Percentiles rank a stretch among this genome's conserved stretches.
Conservation (phyloP, 2,113 vertebrate genomes). For the Dromaius novaehollandiae region DNA sequence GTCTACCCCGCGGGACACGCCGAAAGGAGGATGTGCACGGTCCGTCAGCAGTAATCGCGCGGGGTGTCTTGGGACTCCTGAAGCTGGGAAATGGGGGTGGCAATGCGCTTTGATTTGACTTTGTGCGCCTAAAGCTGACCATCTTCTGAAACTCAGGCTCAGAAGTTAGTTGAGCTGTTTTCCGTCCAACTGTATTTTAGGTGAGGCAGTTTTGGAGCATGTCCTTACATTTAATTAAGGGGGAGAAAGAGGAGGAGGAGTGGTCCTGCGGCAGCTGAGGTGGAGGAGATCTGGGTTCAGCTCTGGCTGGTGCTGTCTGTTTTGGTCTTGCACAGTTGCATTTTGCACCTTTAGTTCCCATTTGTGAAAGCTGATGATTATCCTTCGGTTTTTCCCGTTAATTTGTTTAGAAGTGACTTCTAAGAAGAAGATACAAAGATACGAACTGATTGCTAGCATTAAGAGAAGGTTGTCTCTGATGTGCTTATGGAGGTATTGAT, state of each 20-base stretch:
- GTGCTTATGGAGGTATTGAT: neutral
- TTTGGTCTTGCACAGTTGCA: neutral
- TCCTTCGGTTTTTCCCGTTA: neutral
- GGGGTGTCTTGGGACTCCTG: no score
- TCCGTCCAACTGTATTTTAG: neutral
- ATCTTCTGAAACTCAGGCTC: neutral
- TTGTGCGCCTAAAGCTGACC: neutral
- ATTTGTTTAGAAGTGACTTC: neutral
- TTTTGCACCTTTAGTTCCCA: neutral
- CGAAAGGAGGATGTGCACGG: neutral
- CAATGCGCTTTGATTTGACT: neutral
- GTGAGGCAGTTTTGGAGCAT: neutral
- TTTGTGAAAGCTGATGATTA: neutral
- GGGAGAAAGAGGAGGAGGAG: neutral
- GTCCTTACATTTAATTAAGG: neutral
- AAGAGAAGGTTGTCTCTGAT: neutral
- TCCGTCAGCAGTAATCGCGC: neutral
- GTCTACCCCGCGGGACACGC: neutral
- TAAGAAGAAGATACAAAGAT: neutral
- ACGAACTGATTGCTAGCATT: neutral
- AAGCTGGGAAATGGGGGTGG: neutral
- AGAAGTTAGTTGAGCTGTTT: rapidly evolving
- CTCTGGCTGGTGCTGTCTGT: neutral
- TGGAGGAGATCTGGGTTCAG: neutral
- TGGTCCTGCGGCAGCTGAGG: neutral